These are phyloP conservation scores for Pseudoatta argentina DNA, from an alignment of 1,140 invertebrate species.

Conservation along the genomic window DNA sequence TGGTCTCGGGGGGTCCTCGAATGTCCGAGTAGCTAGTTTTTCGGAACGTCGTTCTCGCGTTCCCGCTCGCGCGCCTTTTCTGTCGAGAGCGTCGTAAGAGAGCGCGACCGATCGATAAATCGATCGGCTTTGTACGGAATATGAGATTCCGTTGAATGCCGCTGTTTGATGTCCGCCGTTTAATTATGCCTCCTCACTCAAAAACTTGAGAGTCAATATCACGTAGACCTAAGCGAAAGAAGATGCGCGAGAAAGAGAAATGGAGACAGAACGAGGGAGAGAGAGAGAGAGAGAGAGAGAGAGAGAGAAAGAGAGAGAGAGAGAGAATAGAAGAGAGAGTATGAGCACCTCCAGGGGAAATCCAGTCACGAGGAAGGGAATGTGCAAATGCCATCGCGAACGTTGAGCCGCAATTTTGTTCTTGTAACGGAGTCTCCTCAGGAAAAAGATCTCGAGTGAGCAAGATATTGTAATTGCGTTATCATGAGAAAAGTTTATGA, in stretches of 20 bases:
- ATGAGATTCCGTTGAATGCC: constrained; percentile 56
- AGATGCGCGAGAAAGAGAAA: constrained; percentile 52
- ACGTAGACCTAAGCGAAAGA: constrained; percentile 1
- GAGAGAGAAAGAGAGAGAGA: background rate
- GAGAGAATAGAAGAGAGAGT: background rate
- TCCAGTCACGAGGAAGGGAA: constrained; percentile 59
- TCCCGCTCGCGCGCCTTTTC: constrained; percentile 59
- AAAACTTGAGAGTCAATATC: constrained; percentile 60
- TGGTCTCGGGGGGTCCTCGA: constrained; percentile 38
- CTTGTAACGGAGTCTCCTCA: constrained; percentile 41
- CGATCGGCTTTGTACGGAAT: constrained; percentile 59
- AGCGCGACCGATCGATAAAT: constrained; percentile 55
- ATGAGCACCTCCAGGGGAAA: constrained; percentile 48
- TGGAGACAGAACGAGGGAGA: background rate
- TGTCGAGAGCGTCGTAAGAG: constrained; percentile 33
- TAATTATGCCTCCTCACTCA: constrained; percentile 62
- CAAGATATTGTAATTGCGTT: constrained; percentile 59
- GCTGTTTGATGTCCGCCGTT: constrained; percentile 60
- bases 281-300: background rate
- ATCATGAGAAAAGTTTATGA: constrained; percentile 30
- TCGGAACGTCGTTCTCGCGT: constrained; percentile 59
- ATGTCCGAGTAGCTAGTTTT: constrained; percentile 51
- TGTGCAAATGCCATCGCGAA: constrained; percentile 60
- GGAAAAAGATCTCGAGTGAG: constrained; percentile 39
- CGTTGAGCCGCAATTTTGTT: constrained; percentile 58